Conservation (phyloP, 2,113 vertebrate genomes). For the Rattus norvegicus region DNA sequence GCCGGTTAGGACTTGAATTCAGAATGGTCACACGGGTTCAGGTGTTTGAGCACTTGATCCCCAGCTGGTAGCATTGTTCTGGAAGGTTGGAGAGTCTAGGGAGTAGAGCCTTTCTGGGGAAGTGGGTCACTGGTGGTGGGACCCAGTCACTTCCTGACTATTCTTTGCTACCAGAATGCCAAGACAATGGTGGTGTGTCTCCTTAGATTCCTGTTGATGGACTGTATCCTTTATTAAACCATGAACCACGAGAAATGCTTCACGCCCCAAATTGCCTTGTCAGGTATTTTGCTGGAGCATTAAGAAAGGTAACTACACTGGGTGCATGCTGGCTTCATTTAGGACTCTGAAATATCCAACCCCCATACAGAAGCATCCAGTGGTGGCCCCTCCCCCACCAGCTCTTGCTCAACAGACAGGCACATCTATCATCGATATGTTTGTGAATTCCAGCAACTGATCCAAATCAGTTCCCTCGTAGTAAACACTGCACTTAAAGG, state of each 20-base stretch:
- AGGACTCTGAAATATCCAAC: not conserved
- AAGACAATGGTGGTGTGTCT: not conserved
- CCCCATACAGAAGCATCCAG: not conserved
- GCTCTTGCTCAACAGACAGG: accelerated
- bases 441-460: not conserved
- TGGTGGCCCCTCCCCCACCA: accelerated
- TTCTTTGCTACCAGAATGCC: not conserved
- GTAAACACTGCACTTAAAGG: not conserved
- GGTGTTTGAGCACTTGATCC: not conserved
- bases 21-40: not conserved
- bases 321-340: not conserved
- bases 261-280: not conserved
- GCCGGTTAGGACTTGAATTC: not conserved
- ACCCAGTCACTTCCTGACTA: not conserved
- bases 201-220: not conserved
- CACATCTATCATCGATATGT: not conserved
- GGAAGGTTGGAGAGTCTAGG: not conserved
- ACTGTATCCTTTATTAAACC: not conserved
- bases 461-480: not conserved
- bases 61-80: not conserved
- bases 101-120: not conserved
- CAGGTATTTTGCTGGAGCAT: not conserved
- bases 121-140: not conserved
- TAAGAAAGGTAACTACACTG: not conserved
- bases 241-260: not conserved